These are phyloP conservation scores for Knipowitschia caucasica DNA, from an alignment of 2,797 vertebrate genomes.

Conservation along the genomic window DNA sequence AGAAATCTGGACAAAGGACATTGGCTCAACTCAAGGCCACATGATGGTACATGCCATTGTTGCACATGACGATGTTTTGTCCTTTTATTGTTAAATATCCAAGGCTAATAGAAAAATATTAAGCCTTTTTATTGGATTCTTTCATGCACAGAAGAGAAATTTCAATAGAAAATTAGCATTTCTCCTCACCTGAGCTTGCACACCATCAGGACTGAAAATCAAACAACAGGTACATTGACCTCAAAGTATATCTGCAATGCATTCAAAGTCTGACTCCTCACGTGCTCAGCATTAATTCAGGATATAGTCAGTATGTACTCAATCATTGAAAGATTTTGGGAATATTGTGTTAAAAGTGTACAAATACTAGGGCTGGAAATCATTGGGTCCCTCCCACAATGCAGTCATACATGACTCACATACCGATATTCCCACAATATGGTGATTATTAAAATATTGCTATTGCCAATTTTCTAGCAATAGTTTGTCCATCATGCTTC, in stretches of 20 bases:
- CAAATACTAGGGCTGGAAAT: too few species aligned
- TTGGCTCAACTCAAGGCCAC: slow-evolving; percentile 23
- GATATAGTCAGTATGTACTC: not conserved
- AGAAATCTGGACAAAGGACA: slow-evolving; percentile 8
- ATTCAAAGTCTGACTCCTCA: not conserved
- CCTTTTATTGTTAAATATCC: not conserved
- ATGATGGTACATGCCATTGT: not conserved
- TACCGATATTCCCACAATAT: too few species aligned
- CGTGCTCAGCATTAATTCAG: slow-evolving; percentile 1
- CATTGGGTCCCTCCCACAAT: too few species aligned
- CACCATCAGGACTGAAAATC: not conserved
- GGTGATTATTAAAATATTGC: too few species aligned
- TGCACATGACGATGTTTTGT: slow-evolving; percentile 1
- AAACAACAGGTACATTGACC: slow-evolving; percentile 6
- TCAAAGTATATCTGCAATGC: not conserved
- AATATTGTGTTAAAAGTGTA: not conserved
- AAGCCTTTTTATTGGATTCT: slow-evolving; percentile 7
- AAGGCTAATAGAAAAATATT: slow-evolving; percentile 1
- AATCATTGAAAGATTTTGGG: not conserved
- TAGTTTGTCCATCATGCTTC: too few species aligned
- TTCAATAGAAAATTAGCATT: slow-evolving; percentile 8
- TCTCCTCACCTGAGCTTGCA: not conserved
- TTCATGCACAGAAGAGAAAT: slow-evolving; percentile 2
- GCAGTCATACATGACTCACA: too few species aligned
- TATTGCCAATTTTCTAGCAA: too few species aligned